These are phyloP conservation scores for Phyllopteryx taeniolatus DNA, from an alignment of 2,113 vertebrate genomes.

Conservation along the genomic window DNA sequence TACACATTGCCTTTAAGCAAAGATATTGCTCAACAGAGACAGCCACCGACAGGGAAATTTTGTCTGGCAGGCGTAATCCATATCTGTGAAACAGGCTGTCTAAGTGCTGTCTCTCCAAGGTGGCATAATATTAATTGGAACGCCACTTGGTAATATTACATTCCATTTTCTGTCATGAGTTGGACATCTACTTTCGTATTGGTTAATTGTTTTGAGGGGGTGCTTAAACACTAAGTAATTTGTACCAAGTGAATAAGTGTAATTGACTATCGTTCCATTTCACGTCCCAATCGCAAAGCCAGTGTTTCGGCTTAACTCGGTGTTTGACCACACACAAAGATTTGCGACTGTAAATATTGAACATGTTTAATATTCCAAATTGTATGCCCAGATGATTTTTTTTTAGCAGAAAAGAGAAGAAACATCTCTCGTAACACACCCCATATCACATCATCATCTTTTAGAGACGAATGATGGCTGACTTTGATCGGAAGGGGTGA, in stretches of 20 bases:
- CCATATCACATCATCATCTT: too few relatives aligned
- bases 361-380: background rate
- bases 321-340: background rate
- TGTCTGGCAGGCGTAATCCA: constrained; percentile 43
- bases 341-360: background rate
- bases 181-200: background rate
- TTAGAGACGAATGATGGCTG: background rate
- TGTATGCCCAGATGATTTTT: background rate
- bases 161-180: constrained; percentile 11
- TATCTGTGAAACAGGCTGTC: constrained; percentile 47
- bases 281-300: background rate
- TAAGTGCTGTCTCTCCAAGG: constrained; percentile 47
- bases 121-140: constrained; percentile 40
- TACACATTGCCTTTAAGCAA: constrained; percentile 27
- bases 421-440: too few relatives aligned
- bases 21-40: constrained; percentile 45
- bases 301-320: too few relatives aligned
- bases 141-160: constrained; percentile 28
- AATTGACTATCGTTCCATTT: background rate
- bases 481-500: background rate
- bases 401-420: background rate
- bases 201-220: background rate
- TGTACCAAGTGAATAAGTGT: background rate
- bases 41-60: constrained; percentile 50
- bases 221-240: background rate